phyloP scores from a whole-genome alignment of 1,140 invertebrate species.

The Leptopilina boulardi region DNA sequence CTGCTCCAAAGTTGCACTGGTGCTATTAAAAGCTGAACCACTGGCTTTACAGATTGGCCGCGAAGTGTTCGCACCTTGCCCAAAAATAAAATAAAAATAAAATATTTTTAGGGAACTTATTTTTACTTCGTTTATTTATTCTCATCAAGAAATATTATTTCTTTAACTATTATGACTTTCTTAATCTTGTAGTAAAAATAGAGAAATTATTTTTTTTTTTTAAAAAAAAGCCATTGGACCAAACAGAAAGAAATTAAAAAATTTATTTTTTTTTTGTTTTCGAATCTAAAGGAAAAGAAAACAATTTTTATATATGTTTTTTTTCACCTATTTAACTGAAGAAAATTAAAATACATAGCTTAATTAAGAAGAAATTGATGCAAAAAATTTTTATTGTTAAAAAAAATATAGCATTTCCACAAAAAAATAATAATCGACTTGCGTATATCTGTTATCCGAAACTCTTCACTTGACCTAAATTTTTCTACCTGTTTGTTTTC shows the following conservation, averaged over 20 bases:
- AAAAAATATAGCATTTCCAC: background rate
- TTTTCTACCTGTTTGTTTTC: conserved; percentile 2
- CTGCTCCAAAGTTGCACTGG: conserved; percentile 55
- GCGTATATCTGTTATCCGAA: conserved; percentile 29
- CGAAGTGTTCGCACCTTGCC: conserved; percentile 60
- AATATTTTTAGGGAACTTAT: background rate
- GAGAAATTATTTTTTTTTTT: no score
- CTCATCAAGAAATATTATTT: no score
- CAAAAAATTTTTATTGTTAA: no score
- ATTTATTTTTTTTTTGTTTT: no score
- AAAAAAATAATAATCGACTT: conserved; percentile 8
- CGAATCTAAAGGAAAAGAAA: no score
- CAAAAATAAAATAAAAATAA: conserved; percentile 64
- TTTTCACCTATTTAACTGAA: no score
- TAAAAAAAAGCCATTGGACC: no score
- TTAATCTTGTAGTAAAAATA: no score
- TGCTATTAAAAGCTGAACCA: conserved; percentile 67
- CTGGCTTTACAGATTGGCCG: conserved; percentile 61
- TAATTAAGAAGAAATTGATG: background rate
- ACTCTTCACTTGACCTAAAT: conserved; percentile 12
- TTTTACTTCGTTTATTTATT: background rate
- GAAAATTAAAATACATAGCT: conserved; percentile 42
- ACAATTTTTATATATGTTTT: no score
- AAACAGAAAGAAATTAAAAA: no score
- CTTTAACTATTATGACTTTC: no score